Base-by-base conservation (phyloP, 23 tunicate species). In the Ciona savignyi region DNA sequence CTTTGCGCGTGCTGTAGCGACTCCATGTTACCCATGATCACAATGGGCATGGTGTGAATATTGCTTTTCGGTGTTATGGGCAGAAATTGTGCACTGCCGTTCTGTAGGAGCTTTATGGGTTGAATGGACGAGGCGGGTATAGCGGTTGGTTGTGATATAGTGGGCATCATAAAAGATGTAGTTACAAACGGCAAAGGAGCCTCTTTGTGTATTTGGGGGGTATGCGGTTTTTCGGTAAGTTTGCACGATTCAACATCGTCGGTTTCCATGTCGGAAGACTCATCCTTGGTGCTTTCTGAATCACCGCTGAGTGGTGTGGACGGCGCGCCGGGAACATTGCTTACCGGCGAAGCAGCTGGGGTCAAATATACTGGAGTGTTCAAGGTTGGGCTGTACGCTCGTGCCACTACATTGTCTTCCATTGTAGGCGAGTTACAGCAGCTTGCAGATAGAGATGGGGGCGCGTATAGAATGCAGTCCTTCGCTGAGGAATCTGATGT, bases 31-130 rank as follows among this genome's bases (percentile, higher is more conserved):
- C 97, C 97, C 86, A 91, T 75, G 27, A 91, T 91, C 83, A 91
- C 79, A 25, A 91, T 85, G 3, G 97, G 97, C 97, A 91, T 91
- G 30, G 97, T 83, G n/a, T 91, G 97, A 28, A 91, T 84, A 65
- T 80, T 76, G 34, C 66, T 80, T 33, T 81, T 80, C 60, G 86
- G 83, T 2, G 77, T 78, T 32, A 91, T 82, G 0, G 90, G 97
- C 11, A 62, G 90, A 34, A 91, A 85, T 34, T 91, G 91, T 11
- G 76, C 67, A 27, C 30, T 4, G 72, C 74, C 69, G 62, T 67
- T 80, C 0, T 69, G 72, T 27, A 73, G 74, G 25, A 91, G 15
- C 23, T 63, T 67, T 19, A 91, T 77, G 3, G 67, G 83, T 34
- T 83, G 83, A 0, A 91, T 64, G 31, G 76, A 64, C 0, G 91